A percentile compares a stretch with the other conserved stretches of the same genome.
These are phyloP conservation scores for Athetis lepigone DNA, from an alignment of 2,888 invertebrate species.

Conservation along the genomic window DNA sequence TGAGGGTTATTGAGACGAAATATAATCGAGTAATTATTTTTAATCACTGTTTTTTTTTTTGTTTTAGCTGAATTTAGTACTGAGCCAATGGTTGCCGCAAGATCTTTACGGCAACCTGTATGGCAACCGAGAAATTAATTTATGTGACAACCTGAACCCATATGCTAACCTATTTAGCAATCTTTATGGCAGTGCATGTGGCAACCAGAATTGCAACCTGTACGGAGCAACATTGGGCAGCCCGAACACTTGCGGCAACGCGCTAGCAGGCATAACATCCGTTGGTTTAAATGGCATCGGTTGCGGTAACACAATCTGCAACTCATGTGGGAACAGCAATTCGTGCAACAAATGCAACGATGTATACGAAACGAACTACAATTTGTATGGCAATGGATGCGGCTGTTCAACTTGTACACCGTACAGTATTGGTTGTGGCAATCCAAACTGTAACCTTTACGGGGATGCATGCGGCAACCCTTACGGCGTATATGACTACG, in stretches of 20 bases:
- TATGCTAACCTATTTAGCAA: constrained; percentile 1
- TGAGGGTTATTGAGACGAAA: neutral
- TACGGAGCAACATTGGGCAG: neutral
- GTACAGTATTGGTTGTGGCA: neutral
- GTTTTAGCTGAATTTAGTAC: constrained; percentile 41
- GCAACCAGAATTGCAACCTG: neutral
- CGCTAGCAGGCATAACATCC: neutral
- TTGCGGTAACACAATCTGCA: neutral
- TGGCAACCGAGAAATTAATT: neutral
- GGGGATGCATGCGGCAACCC: neutral
- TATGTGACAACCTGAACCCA: constrained; percentile 8
- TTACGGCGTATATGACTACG: constrained; percentile 9
- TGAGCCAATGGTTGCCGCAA: constrained; percentile 16
- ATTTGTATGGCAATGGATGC: neutral
- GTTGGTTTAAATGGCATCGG: neutral
- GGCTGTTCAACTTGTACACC: neutral
- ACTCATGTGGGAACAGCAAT: neutral
- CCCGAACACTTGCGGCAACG: neutral
- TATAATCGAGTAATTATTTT: neutral
- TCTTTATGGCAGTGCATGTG: neutral
- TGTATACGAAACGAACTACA: neutral
- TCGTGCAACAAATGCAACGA: neutral
- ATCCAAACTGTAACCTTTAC: constrained; percentile 5
- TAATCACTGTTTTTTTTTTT: neutral
- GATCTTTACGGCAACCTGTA: constrained; percentile 7